phyloP scores from a whole-genome alignment of 2,888 invertebrate species.

The Acanthosepion esculentum region DNA sequence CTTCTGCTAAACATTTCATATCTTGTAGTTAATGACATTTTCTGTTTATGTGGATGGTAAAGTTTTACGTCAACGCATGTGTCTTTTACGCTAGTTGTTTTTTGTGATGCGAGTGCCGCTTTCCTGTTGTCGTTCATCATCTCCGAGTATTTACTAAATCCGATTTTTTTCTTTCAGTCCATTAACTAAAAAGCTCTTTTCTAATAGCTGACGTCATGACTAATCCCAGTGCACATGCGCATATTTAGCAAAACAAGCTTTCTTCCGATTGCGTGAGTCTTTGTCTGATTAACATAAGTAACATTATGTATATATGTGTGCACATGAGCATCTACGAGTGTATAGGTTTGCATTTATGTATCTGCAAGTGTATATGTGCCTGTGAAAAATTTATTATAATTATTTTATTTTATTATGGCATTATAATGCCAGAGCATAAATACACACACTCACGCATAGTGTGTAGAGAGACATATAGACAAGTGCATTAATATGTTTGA shows the following conservation, averaged over 20 bases:
- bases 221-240: background rate
- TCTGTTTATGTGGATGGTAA: background rate
- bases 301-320: background rate
- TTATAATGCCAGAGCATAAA: too few relatives aligned
- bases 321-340: background rate
- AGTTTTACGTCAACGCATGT: background rate
- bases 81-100: background rate
- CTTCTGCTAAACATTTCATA: background rate
- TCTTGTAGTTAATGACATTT: constrained; percentile 33
- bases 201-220: constrained; percentile 33
- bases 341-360: background rate
- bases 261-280: background rate
- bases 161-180: background rate
- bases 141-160: background rate
- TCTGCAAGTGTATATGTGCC: background rate
- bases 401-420: too few relatives aligned
- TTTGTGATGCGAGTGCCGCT: background rate
- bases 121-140: background rate
- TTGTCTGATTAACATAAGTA: background rate
- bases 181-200: constrained; percentile 33
- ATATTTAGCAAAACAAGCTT: background rate
- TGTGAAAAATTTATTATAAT: background rate
- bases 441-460: too few relatives aligned
- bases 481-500: too few relatives aligned
- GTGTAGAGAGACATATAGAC: too few relatives aligned